Base-by-base conservation (phyloP, 2,113 vertebrate genomes). In the Phaethornis superciliosus region DNA sequence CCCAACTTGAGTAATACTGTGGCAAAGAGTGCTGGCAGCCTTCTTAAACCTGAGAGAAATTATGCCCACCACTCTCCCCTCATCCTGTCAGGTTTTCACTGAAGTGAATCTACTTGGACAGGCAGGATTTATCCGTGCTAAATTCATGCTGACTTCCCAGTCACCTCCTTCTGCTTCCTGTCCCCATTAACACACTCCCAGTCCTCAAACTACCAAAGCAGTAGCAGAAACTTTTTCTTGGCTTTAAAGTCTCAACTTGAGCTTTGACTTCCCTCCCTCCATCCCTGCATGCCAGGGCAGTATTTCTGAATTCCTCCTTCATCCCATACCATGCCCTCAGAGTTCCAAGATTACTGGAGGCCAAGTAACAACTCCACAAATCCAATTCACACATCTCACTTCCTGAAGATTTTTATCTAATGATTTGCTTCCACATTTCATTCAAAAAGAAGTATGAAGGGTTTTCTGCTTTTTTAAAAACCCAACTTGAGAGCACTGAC, bases 401-500 rank as follows among this genome's bases (percentile, higher is more conserved):
- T 82, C 86, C 67, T 62, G 30, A 81, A 47, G 81, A 85, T 70
- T 89, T 91, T 81, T 54, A 90, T 56, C 63, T 88, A 82, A 89
- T 83, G 23, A 88, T 77, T 80, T 88, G 78, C 81, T 91, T 93
- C 93, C 67, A 82, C 1, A 0, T 89, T 91, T 93, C 81, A 63
- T 51, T 85, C 76, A 88, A 77, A 69, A 94, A 63, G 16, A 71
- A 75, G 21, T 9, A 6, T 40, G 40, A 40, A 10, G 26, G 9
- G 10, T 22, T 58, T 77, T 81, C 79, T 86, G 32, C n/a, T 89
- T 89, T 90, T 84, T 81, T 90, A 95, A 93, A 95, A 93, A 82
- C 40, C 79, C 74, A 88, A 82, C 79, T 87, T 76, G 87, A 80
- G 56, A 46, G 81, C 93, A 68, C 12, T 92, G 88, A 78, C 91